These are phyloP conservation scores for Agonopterix alstromeriana DNA, from an alignment of 2,888 invertebrate genomes.

Conservation along the genomic window DNA sequence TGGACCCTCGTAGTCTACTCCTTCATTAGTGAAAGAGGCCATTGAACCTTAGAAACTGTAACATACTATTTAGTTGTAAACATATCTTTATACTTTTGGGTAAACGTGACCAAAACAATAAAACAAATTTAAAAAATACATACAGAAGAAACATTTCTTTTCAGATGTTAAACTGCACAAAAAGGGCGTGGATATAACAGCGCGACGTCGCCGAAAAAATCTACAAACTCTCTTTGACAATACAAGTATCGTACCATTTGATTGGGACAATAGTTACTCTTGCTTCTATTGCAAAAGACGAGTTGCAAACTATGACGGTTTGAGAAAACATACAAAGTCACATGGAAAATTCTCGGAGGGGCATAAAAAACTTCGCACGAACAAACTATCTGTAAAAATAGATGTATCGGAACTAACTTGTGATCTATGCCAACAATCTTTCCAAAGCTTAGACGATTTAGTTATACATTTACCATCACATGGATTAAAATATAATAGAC, in stretches of 20 bases:
- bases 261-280: conserved; percentile 30
- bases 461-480: conserved; percentile 5
- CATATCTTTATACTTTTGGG: no score
- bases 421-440: conserved; percentile 20
- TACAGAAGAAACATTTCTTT: conserved; percentile 28
- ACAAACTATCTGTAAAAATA: conserved; percentile 18
- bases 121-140: conserved; percentile 11
- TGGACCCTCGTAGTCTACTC: no score
- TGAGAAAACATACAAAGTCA: conserved; percentile 28
- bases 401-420: conserved; percentile 30
- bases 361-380: background rate
- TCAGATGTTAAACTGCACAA: conserved; percentile 27
- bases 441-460: conserved; percentile 1
- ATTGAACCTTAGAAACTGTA: no score
- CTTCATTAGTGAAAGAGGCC: no score
- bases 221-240: conserved; percentile 33
- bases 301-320: conserved; percentile 14
- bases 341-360: conserved; percentile 19
- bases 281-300: conserved; percentile 36
- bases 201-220: conserved; percentile 19
- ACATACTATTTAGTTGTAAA: no score
- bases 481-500: conserved; percentile 4
- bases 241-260: conserved; percentile 33
- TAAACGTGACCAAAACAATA: background rate
- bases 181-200: conserved; percentile 13